Evolutionary conservation across 2,797 vertebrate species (phyloP).

Genomic region (Sebastes reedi): DNA sequence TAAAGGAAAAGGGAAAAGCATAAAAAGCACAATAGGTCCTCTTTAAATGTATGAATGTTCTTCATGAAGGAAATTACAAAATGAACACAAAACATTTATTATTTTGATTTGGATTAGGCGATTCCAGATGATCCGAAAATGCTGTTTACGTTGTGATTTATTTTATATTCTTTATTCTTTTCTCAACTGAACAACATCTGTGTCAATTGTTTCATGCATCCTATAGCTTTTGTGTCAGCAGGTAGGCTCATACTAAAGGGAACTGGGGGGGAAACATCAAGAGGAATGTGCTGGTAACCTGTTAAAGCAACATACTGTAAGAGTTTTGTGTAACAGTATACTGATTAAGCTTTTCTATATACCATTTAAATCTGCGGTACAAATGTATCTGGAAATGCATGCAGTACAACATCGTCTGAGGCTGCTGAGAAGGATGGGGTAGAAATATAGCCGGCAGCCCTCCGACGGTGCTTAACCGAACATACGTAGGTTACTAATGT

Average conservation of each 20-base stretch:
- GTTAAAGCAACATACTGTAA: not conserved
- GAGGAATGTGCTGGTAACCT: not conserved
- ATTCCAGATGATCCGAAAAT: too few relatives aligned
- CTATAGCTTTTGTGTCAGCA: not conserved
- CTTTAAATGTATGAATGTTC: not conserved
- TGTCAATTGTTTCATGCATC: not conserved
- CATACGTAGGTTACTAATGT: constrained; percentile 26
- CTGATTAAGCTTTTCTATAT: not conserved
- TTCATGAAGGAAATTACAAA: too few relatives aligned
- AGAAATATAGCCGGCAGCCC: not conserved
- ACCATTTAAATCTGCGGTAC: not conserved
- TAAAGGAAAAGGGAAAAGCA: too few relatives aligned
- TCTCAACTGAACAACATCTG: too few relatives aligned
- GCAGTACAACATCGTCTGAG: not conserved
- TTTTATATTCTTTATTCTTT: too few relatives aligned
- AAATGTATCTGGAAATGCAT: not conserved
- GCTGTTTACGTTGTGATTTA: too few relatives aligned
- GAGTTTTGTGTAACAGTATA: not conserved
- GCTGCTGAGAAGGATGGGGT: not conserved
- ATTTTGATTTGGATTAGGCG: fast-evolving
- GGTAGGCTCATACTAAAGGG: too few relatives aligned
- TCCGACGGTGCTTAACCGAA: constrained; percentile 3
- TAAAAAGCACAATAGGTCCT: too few relatives aligned
- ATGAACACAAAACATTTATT: too few relatives aligned
- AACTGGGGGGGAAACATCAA: not conserved